Conservation (phyloP, 2,888 invertebrate genomes). For the Heliconius ismenius region DNA sequence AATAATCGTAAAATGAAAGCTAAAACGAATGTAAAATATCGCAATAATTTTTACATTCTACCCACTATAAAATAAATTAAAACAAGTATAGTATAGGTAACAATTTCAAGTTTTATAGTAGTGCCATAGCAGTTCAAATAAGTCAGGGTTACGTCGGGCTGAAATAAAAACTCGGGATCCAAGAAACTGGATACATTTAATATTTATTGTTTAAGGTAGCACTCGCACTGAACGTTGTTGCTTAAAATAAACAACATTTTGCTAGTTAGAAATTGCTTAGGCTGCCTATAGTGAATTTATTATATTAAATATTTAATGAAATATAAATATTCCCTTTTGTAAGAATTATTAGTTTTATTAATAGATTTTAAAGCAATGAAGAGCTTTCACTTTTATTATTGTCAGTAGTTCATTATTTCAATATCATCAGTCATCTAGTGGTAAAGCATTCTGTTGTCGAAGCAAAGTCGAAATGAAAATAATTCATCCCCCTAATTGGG, state of each 20-base stretch:
- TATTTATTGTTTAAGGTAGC: conserved; percentile 31
- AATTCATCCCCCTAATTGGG: too few relatives aligned
- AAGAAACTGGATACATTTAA: conserved; percentile 59
- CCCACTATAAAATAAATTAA: conserved; percentile 23
- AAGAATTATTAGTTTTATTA: background rate
- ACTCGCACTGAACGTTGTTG: conserved; percentile 16
- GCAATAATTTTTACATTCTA: conserved; percentile 15
- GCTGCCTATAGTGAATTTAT: background rate
- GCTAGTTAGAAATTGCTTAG: conserved; percentile 8
- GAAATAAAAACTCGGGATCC: conserved; percentile 38
- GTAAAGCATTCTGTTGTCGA: too few relatives aligned
- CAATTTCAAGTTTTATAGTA: conserved; percentile 34
- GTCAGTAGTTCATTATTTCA: too few relatives aligned
- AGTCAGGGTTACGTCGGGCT: conserved; percentile 38
- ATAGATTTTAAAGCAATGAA: background rate
- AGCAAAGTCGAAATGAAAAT: too few relatives aligned
- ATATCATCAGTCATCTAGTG: too few relatives aligned
- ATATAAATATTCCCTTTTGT: background rate
- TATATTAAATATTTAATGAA: background rate
- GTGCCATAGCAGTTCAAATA: conserved; percentile 35
- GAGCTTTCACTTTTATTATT: too few relatives aligned
- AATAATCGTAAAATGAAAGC: conserved; percentile 19
- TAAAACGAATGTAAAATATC: conserved; percentile 23
- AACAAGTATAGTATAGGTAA: conserved; percentile 22
- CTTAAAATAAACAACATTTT: background rate